Percentiles rank a stretch among this genome's conserved stretches.
Conservation (phyloP, 23 tunicate species). For the Aplidium turbinatum region DNA sequence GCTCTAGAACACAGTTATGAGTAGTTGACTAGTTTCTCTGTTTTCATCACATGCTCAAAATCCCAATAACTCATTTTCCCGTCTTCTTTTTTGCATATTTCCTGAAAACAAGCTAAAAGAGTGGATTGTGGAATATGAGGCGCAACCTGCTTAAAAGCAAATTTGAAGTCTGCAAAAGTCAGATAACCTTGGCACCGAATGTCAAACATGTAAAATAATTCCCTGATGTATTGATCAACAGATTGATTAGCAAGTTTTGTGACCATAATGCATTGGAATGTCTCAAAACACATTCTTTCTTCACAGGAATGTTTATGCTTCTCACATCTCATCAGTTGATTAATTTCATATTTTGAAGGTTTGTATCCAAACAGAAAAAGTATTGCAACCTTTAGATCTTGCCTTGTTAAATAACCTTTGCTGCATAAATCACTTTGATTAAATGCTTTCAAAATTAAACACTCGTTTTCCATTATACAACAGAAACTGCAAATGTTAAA, state of each 20-base stretch:
- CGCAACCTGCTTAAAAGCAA: slow-evolving; percentile 59
- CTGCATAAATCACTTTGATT: slow-evolving; percentile 38
- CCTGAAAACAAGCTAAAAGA: slow-evolving; percentile 52
- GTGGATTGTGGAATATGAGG: slow-evolving; percentile 50
- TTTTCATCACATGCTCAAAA: slow-evolving; percentile 56
- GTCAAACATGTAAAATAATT: slow-evolving; percentile 70
- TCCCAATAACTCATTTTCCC: slow-evolving; percentile 76
- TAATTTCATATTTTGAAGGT: slow-evolving; percentile 78
- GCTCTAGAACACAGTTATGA: too few relatives aligned
- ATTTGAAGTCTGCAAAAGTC: slow-evolving; percentile 61
- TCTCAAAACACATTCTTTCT: slow-evolving; percentile 34
- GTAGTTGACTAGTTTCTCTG: too few relatives aligned
- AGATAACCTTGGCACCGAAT: slow-evolving; percentile 70
- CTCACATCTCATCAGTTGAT: slow-evolving; percentile 50
- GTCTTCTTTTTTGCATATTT: slow-evolving; percentile 35
- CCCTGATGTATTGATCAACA: slow-evolving; percentile 52
- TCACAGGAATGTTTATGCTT: not conserved
- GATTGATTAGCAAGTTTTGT: slow-evolving; percentile 14
- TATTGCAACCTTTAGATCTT: slow-evolving; percentile 89
- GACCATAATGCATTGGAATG: slow-evolving; percentile 54
- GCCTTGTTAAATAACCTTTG: slow-evolving; percentile 51
- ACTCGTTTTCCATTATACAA: slow-evolving; percentile 1
- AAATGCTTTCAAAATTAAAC: slow-evolving; percentile 26
- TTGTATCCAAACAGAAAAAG: slow-evolving; percentile 81
- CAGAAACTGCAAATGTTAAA: too few relatives aligned